A percentile compares a stretch with the other conserved stretches of the same genome.
Conservation (phyloP, 2,888 invertebrate genomes). For the Nephrocerus scutellatus region DNA sequence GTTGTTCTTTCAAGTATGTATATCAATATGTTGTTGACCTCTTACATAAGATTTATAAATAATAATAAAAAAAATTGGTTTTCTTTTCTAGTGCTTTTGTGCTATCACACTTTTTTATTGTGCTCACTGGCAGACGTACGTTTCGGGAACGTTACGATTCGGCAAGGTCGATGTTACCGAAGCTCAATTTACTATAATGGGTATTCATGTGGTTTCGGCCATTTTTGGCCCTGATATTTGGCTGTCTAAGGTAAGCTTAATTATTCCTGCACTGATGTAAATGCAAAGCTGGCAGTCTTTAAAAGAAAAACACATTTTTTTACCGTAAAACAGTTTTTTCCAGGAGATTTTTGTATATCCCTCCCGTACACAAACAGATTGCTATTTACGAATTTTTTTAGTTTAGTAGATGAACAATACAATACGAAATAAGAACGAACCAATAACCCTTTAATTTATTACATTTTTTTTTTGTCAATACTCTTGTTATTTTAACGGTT, state of each 20-base stretch:
- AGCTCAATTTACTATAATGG: conserved; percentile 90
- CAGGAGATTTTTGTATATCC: too few relatives aligned
- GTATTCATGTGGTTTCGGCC: conserved; percentile 79
- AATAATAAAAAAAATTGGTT: conserved; percentile 5
- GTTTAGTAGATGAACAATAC: too few relatives aligned
- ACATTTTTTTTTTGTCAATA: too few relatives aligned
- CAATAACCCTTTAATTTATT: too few relatives aligned
- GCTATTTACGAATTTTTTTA: too few relatives aligned
- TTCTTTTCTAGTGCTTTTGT: conserved; percentile 71
- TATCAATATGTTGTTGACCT: not conserved
- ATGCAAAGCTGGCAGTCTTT: too few relatives aligned
- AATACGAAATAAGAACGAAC: too few relatives aligned
- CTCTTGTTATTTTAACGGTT: too few relatives aligned
- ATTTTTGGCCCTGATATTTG: conserved; percentile 82
- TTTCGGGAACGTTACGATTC: conserved; percentile 86
- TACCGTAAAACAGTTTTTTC: too few relatives aligned
- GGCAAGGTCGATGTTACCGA: conserved; percentile 96
- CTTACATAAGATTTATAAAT: not conserved
- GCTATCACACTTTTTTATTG: conserved; percentile 95
- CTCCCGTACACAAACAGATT: too few relatives aligned
- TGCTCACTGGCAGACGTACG: conserved; percentile 99
- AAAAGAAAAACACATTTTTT: too few relatives aligned
- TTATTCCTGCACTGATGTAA: too few relatives aligned
- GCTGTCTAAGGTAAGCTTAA: conserved; percentile 60
- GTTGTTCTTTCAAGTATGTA: conserved; percentile 79